A percentile compares a stretch with the other conserved stretches of the same genome.
Evolutionary conservation across 2,797 vertebrate species (phyloP).

Genomic region (Mus caroli): DNA sequence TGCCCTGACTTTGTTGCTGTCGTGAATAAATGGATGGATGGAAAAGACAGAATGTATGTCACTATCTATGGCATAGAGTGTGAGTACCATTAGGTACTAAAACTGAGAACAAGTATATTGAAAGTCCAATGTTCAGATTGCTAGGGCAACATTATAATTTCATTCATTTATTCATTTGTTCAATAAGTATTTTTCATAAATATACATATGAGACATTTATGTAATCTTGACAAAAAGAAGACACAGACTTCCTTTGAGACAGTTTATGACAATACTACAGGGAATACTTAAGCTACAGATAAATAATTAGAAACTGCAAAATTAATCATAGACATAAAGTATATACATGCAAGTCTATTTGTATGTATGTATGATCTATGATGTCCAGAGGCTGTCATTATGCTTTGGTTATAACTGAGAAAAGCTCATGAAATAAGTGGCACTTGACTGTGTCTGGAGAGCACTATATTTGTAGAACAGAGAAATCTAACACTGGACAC

Average conservation of each 20-base stretch:
- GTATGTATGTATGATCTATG: background rate
- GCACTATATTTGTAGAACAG: background rate
- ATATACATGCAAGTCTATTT: background rate
- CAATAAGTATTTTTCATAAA: constrained; percentile 1
- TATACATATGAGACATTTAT: background rate
- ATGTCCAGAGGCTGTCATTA: background rate
- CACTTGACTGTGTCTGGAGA: background rate
- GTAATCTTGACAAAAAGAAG: background rate
- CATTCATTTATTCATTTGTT: background rate
- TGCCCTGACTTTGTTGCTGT: background rate
- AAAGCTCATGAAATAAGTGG: background rate
- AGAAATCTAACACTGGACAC: background rate
- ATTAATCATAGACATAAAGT: background rate
- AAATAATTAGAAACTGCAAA: constrained; percentile 15
- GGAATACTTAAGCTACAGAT: background rate
- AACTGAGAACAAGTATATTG: background rate
- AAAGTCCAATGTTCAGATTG: background rate
- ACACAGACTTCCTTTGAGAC: background rate
- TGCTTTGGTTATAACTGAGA: background rate
- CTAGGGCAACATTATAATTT: background rate
- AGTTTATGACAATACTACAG: constrained; percentile 18
- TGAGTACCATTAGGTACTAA: background rate
- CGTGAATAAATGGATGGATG: background rate
- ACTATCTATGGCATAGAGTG: background rate
- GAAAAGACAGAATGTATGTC: background rate